Evolutionary conservation across 35 echinoderm and acorn worm genomes (phyloP).

Genomic region (Eucidaris tribuloides): DNA sequence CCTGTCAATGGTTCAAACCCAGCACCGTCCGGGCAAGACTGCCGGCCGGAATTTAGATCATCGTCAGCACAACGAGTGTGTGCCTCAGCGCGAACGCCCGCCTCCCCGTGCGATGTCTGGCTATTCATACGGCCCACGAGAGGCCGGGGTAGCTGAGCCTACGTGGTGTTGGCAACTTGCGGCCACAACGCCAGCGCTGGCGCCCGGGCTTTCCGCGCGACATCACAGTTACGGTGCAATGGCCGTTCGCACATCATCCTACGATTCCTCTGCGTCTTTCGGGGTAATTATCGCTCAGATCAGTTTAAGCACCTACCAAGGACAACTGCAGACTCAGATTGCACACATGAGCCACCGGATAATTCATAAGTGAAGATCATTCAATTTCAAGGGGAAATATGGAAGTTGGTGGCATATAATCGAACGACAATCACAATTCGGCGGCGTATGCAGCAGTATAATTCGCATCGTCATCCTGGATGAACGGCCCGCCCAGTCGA

Average conservation of each 20-base stretch:
- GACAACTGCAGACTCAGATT: neutral
- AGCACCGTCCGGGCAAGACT: neutral
- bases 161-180: neutral
- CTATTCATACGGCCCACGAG: conserved; percentile 13
- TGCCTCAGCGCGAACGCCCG: neutral
- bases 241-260: conserved; percentile 1
- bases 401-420: neutral
- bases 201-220: too few relatives aligned
- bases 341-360: neutral
- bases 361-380: neutral
- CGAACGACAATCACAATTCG: neutral
- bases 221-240: conserved; percentile 23
- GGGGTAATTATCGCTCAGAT: neutral
- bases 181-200: neutral
- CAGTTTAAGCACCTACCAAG: neutral
- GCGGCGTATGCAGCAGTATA: neutral
- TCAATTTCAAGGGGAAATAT: neutral
- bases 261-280: neutral
- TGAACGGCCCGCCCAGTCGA: neutral
- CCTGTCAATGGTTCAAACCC: too few relatives aligned
- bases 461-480: too few relatives aligned
- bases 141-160: neutral
- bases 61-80: neutral
- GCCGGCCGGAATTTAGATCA: conserved; percentile 14
- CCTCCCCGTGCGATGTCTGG: conserved; percentile 11